Conservation (phyloP, 2,888 invertebrate species). For the Ectemnius lituratus region DNA sequence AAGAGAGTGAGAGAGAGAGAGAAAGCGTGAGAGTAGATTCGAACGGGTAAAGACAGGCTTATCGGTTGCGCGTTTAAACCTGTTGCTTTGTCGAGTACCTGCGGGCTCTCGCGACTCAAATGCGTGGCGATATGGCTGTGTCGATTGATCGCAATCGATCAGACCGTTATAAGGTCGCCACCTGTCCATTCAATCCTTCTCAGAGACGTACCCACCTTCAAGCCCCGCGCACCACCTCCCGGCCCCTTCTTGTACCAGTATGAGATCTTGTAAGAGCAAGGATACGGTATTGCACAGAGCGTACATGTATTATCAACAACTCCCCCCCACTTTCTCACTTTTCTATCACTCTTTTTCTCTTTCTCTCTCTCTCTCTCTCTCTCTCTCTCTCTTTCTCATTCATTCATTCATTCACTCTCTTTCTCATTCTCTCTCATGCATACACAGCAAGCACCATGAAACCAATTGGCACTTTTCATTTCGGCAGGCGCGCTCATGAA, state of each 20-base stretch:
- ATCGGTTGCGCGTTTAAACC: conserved; percentile 45
- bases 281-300: neutral
- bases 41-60: conserved; percentile 34
- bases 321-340: neutral
- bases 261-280: conserved; percentile 17
- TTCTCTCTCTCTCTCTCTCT: conserved; percentile 6
- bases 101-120: neutral
- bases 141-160: too few relatives aligned
- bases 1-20: neutral
- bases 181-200: neutral
- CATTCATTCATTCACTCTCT: neutral
- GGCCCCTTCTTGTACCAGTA: neutral
- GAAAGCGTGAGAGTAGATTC: conserved; percentile 24
- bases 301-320: too few relatives aligned
- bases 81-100: conserved; percentile 50
- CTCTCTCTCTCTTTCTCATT: conserved; percentile 10
- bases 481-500: conserved; percentile 83
- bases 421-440: conserved; percentile 29
- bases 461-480: conserved; percentile 68
- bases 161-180: too few relatives aligned
- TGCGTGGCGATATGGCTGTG: neutral
- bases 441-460: conserved; percentile 44
- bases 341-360: conserved; percentile 12
- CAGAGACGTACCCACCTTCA: neutral
- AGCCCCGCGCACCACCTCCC: neutral